Evolutionary conservation across 2,113 vertebrate species (phyloP).

Genomic region (Catagonus wagneri): DNA sequence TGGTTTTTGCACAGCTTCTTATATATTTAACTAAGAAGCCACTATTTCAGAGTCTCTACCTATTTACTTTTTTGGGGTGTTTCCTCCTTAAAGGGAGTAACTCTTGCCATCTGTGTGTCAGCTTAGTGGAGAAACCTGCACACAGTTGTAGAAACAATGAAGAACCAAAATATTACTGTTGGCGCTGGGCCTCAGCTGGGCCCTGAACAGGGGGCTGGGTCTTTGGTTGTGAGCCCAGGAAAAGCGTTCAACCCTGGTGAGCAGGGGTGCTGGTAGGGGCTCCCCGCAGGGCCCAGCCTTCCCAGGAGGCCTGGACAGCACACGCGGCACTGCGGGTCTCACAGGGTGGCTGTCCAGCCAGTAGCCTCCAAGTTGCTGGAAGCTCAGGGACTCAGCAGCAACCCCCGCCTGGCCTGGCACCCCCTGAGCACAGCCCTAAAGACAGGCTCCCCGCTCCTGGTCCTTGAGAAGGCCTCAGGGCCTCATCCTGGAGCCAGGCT

Average conservation of each 20-base stretch:
- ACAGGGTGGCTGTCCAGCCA: background rate
- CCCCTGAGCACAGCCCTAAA: background rate
- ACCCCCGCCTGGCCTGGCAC: background rate
- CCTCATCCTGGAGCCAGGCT: background rate
- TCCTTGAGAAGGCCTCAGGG: background rate
- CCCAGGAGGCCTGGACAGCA: background rate
- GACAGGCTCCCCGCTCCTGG: rapidly evolving
- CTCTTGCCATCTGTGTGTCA: background rate
- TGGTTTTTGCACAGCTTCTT: background rate
- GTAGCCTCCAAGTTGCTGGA: too few relatives aligned
- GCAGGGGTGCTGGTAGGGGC: background rate
- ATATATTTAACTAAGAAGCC: background rate
- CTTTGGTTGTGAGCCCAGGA: too few relatives aligned
- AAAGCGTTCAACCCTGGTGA: background rate
- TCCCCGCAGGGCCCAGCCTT: background rate
- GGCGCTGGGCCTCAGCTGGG: too few relatives aligned
- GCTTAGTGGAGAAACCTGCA: background rate
- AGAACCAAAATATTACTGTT: background rate
- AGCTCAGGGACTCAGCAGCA: rapidly evolving
- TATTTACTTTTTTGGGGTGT: too few relatives aligned
- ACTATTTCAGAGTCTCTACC: background rate
- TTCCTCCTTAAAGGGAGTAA: background rate
- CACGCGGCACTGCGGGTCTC: background rate
- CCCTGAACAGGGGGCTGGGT: too few relatives aligned
- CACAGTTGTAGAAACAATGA: background rate